phyloP scores from a whole-genome alignment of 1,140 invertebrate genomes.

The Sycophila sp. region DNA sequence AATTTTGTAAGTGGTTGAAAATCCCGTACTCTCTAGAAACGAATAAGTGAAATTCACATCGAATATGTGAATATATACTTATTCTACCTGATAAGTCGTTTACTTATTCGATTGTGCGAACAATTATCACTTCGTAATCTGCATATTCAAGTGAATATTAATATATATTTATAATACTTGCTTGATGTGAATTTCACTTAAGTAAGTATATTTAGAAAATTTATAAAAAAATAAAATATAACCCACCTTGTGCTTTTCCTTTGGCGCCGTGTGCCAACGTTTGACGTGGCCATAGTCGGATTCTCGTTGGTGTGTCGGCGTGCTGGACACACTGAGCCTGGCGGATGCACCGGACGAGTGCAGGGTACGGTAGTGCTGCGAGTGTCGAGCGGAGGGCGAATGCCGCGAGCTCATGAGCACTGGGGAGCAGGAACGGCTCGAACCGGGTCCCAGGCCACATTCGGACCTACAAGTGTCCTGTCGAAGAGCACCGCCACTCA shows the following conservation, averaged over 20 bases:
- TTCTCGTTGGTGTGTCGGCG: constrained; percentile 48
- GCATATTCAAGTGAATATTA: no score
- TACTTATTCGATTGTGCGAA: no score
- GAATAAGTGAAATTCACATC: no score
- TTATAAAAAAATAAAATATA: no score
- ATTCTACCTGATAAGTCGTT: no score
- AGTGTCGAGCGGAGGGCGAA: constrained; percentile 36
- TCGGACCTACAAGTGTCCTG: background rate
- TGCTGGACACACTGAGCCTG: background rate
- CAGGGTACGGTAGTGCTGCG: constrained; percentile 59
- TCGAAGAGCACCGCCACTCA: background rate
- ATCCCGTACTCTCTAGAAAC: no score
- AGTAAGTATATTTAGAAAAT: no score
- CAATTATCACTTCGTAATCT: no score
- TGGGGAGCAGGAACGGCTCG: constrained; percentile 56
- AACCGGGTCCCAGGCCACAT: background rate
- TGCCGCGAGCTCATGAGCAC: constrained; percentile 51
- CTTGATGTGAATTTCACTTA: no score
- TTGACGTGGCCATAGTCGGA: constrained; percentile 59
- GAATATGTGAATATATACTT: no score
- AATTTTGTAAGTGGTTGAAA: no score
- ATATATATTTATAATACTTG: no score
- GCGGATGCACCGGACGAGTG: constrained; percentile 40
- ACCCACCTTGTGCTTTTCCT: constrained; percentile 70
- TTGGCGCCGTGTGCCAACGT: constrained; percentile 71